These are phyloP conservation scores for Tachypleus tridentatus DNA, from an alignment of 1,140 invertebrate genomes.

Conservation along the genomic window DNA sequence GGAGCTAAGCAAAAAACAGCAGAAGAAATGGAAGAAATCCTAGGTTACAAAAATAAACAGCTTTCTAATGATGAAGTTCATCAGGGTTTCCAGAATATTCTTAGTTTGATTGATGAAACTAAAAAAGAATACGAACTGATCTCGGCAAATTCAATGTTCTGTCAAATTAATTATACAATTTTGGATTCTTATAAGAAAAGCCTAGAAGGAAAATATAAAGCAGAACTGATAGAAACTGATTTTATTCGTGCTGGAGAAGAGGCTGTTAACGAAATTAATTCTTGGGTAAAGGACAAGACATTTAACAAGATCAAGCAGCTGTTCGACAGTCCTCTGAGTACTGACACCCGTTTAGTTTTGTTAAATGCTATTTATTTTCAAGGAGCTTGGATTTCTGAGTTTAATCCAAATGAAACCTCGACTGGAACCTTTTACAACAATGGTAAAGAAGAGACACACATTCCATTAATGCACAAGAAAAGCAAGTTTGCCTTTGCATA, in stretches of 20 bases:
- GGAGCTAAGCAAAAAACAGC: conserved; percentile 1
- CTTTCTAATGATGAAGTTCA: background rate
- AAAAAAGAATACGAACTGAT: background rate
- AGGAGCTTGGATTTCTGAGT: too few species aligned
- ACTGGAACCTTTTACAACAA: too few species aligned
- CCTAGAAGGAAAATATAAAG: background rate
- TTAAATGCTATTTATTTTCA: too few species aligned
- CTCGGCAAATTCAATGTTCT: background rate
- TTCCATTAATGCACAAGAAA: too few species aligned
- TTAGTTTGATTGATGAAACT: background rate
- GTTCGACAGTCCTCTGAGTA: too few species aligned
- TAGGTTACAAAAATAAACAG: background rate
- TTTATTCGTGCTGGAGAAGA: background rate
- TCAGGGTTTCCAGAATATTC: background rate
- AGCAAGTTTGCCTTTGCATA: too few species aligned
- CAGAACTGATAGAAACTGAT: background rate
- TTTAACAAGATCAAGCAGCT: too few species aligned
- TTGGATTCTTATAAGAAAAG: background rate
- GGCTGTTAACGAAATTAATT: too few species aligned
- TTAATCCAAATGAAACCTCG: too few species aligned
- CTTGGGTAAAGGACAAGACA: too few species aligned
- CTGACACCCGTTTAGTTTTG: too few species aligned
- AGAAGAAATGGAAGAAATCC: background rate
- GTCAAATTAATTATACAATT: background rate
- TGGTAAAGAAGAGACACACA: too few species aligned